Evolutionary conservation across 1,140 invertebrate genomes (phyloP), one percentile per base, ranked within the genome.

Genomic region (Drosophila suzukii): DNA sequence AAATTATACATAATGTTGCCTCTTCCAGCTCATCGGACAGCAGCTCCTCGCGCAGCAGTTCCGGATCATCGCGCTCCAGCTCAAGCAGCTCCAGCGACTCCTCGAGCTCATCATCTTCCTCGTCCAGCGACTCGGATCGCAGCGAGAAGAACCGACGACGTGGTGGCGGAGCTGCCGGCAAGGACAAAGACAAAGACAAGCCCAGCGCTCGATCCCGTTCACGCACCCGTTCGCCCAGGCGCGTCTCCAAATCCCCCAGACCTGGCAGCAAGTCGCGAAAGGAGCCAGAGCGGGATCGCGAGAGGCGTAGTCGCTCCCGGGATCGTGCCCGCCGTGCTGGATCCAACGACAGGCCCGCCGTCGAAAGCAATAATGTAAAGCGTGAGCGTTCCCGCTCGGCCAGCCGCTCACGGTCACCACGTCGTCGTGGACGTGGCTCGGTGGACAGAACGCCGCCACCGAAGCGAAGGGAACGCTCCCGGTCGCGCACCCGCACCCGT

Each of bases 41-140:
- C 75, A 96, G 96, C 92, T 96, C 96, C 15, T 96, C 96, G 6
- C 95, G 96, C 13, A 96, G 96, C 81, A 97, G 95, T 78, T 96
- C 96, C 0, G 96, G 95, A 30, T 96, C 95, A 1, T 96, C 96
- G 0, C 94, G 94, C 43, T 97, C 96, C 1, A 95, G 95, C 46
- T 97, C 95, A 49, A 96, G 96, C 6, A 95, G 95, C 50, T 97
- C 95, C 3, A 94, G 93, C 36, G 94, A 95, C 41, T 96, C 95
- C 2, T 94, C 93, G 10, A 89, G 84, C 12, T 94, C 93, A 0
- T 94, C 93, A 24, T 94, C 93, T 53, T 94, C 94, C 1, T 95
- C 94, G 6, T 93, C 93, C 47, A 93, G 71, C 83, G 93, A 93
- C 91, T 93, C 92, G 86, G 67, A 88, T 61, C 76, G 81, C 65